Conservation (phyloP, 2,888 invertebrate species). For the Lasius fuliginosus region DNA sequence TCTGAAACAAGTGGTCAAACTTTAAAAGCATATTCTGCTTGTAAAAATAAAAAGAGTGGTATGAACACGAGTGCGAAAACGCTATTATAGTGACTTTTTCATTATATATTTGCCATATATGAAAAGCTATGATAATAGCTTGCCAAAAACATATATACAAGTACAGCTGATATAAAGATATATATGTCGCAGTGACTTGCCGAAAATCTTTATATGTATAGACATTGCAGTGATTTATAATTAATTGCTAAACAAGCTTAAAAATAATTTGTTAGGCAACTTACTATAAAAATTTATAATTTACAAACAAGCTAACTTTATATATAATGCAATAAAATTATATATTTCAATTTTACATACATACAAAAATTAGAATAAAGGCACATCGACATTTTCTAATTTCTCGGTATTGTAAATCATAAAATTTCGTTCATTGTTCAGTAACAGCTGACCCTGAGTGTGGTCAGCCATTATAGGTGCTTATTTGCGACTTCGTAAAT, state of each 20-base stretch:
- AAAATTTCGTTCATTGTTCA: constrained; percentile 10
- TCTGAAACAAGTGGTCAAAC: not conserved
- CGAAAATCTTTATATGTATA: not conserved
- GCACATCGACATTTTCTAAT: not conserved
- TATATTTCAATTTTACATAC: not conserved
- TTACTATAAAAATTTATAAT: not conserved
- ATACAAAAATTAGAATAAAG: not conserved
- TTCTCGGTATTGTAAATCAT: not conserved
- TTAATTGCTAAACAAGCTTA: not conserved
- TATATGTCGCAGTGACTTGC: not conserved
- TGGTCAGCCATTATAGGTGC: constrained; percentile 76
- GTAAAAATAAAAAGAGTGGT: not conserved
- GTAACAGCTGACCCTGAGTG: constrained; percentile 76
- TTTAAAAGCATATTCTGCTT: not conserved
- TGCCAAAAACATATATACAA: not conserved
- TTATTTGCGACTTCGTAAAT: constrained; percentile 47
- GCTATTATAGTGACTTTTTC: not conserved
- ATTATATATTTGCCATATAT: not conserved
- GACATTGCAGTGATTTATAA: not conserved
- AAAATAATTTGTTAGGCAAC: not conserved
- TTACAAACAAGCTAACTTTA: not conserved
- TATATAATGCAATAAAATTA: not conserved
- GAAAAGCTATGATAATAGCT: not conserved
- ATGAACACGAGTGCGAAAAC: not conserved
- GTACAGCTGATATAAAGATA: not conserved